These are phyloP conservation scores for Dendrophyllia cribrosa DNA, from an alignment of 64 coral and sea anemone species.

Conservation along the genomic window DNA sequence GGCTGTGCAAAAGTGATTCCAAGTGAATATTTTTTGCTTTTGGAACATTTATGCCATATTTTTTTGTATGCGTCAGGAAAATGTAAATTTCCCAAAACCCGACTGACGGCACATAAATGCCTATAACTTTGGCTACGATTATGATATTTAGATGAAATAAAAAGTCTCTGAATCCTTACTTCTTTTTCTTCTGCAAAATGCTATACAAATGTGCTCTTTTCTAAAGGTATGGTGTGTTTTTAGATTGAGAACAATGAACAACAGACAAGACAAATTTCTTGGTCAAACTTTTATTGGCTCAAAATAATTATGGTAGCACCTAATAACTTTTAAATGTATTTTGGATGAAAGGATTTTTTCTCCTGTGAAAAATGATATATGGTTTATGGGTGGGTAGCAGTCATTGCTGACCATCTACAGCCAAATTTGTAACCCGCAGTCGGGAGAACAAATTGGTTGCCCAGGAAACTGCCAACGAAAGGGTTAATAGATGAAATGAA, in stretches of 20 bases:
- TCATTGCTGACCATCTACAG: not conserved
- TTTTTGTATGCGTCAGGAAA: not conserved
- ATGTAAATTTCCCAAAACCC: not conserved
- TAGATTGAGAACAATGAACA: not conserved
- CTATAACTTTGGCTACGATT: not conserved
- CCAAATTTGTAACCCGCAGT: not conserved
- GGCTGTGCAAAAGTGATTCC: not conserved
- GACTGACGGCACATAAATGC: not conserved
- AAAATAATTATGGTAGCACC: constrained; percentile 28
- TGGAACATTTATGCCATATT: not conserved
- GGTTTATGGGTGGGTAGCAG: constrained; percentile 4
- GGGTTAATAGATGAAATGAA: not conserved
- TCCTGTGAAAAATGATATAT: constrained; percentile 26
- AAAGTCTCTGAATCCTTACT: constrained; percentile 8
- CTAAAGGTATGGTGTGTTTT: not conserved
- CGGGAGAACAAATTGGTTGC: not conserved
- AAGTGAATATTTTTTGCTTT: not conserved
- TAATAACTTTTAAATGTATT: not conserved
- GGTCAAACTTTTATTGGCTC: constrained; percentile 3
- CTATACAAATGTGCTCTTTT: not conserved
- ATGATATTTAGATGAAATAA: constrained; percentile 9
- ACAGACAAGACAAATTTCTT: constrained; percentile 2
- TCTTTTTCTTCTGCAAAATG: not conserved
- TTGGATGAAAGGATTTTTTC: not conserved
- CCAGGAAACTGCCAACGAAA: constrained; percentile 29